phyloP scores from a whole-genome alignment of 2,888 invertebrate species.

The Deilephila elpenor region DNA sequence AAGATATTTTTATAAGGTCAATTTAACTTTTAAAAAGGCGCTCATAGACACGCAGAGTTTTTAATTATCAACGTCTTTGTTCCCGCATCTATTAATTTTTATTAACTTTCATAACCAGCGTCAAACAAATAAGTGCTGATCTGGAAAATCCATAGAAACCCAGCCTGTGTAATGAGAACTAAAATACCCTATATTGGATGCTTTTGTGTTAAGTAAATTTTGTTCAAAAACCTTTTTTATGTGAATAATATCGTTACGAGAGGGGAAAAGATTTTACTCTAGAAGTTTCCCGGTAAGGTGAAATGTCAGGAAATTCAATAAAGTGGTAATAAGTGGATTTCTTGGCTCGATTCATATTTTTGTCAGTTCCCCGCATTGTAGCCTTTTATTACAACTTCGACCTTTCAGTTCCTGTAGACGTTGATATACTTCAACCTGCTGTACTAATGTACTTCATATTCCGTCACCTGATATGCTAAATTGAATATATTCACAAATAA shows the following conservation, averaged over 20 bases:
- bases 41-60: conserved; percentile 48
- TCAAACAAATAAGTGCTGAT: neutral
- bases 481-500: neutral
- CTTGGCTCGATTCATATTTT: conserved; percentile 65
- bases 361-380: conserved; percentile 56
- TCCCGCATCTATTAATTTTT: conserved; percentile 26
- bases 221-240: conserved; percentile 50
- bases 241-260: conserved; percentile 55
- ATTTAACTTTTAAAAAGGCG: conserved; percentile 65
- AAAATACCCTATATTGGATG: conserved; percentile 30
- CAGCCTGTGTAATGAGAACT: neutral
- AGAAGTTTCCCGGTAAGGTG: conserved; percentile 58
- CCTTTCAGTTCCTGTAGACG: conserved; percentile 32
- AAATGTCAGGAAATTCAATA: conserved; percentile 74
- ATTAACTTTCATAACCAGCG: conserved; percentile 27
- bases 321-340: conserved; percentile 75
- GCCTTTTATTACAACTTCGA: conserved; percentile 53
- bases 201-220: conserved; percentile 46
- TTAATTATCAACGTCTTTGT: conserved; percentile 40
- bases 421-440: conserved; percentile 31
- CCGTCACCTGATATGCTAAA: neutral
- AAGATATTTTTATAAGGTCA: conserved; percentile 69
- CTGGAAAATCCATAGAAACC: neutral
- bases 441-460: neutral
- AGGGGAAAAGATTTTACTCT: conserved; percentile 57